Percentiles rank a stretch among this genome's conserved stretches.
Conservation (phyloP, 2,797 vertebrate species). For the Pelodytes ibericus region DNA sequence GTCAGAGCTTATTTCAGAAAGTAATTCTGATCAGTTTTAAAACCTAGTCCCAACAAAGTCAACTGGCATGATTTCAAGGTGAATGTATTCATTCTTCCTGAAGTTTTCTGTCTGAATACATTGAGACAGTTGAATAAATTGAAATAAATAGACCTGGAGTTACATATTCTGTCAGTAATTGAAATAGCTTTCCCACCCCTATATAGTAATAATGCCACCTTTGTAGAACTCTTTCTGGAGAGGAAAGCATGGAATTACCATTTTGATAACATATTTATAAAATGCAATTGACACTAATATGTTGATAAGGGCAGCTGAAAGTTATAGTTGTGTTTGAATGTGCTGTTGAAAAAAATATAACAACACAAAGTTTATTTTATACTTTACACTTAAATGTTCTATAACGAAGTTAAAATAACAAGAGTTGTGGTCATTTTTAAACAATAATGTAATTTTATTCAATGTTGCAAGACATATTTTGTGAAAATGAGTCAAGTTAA, state of each 20-base stretch:
- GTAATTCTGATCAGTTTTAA: conserved; percentile 69
- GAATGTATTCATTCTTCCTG: conserved; percentile 81
- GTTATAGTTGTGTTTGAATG: conserved; percentile 68
- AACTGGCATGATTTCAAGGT: conserved; percentile 81
- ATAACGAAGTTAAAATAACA: too few species aligned
- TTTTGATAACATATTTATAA: conserved; percentile 79
- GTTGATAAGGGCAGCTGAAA: conserved; percentile 71
- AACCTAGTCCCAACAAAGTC: conserved; percentile 73
- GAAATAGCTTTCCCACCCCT: conserved; percentile 74
- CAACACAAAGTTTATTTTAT: background rate
- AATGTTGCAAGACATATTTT: too few species aligned
- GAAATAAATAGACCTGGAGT: conserved; percentile 82
- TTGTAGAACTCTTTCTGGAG: conserved; percentile 71
- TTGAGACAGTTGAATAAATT: conserved; percentile 81
- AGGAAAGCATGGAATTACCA: conserved; percentile 77
- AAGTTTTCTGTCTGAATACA: conserved; percentile 73
- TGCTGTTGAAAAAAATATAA: conserved; percentile 58
- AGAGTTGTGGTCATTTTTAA: too few species aligned
- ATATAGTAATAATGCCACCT: conserved; percentile 76
- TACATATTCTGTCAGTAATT: conserved; percentile 76
- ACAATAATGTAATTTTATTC: too few species aligned
- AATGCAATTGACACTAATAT: conserved; percentile 71
- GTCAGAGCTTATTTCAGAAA: conserved; percentile 77
- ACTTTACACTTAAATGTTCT: conserved; percentile 23
- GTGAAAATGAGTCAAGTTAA: too few species aligned